A percentile compares a stretch with the other conserved stretches of the same genome.
Conservation (phyloP, 2,113 vertebrate species). For the Oceanodroma tethys region DNA sequence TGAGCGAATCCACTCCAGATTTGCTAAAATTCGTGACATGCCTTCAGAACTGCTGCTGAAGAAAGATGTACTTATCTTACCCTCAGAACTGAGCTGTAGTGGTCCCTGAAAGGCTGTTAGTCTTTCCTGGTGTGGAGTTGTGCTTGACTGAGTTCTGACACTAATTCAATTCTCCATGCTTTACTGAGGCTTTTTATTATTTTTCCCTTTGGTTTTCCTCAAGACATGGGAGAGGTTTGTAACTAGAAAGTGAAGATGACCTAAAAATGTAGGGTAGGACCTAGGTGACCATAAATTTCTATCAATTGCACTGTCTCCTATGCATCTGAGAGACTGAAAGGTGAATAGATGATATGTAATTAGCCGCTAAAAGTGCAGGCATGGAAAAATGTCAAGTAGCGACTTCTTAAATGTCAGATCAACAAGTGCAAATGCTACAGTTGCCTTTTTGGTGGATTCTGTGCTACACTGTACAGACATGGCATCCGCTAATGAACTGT, state of each 20-base stretch:
- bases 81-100: background rate
- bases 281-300: background rate
- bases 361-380: background rate
- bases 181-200: background rate
- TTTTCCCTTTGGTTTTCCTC: background rate
- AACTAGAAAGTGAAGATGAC: background rate
- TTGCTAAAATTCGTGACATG: background rate
- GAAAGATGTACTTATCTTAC: background rate
- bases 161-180: background rate
- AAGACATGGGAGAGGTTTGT: background rate
- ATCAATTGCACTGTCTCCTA: background rate
- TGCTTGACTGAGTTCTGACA: background rate
- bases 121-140: background rate
- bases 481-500: background rate
- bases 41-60: background rate
- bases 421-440: background rate
- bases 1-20: background rate
- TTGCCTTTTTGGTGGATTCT: background rate
- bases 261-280: background rate
- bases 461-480: background rate
- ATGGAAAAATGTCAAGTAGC: background rate
- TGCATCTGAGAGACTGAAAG: background rate
- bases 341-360: background rate
- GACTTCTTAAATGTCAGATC: background rate
- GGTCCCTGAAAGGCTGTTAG: background rate